Evolutionary conservation across 2,797 vertebrate genomes (phyloP).

Genomic region (Enteromius treurensis): DNA sequence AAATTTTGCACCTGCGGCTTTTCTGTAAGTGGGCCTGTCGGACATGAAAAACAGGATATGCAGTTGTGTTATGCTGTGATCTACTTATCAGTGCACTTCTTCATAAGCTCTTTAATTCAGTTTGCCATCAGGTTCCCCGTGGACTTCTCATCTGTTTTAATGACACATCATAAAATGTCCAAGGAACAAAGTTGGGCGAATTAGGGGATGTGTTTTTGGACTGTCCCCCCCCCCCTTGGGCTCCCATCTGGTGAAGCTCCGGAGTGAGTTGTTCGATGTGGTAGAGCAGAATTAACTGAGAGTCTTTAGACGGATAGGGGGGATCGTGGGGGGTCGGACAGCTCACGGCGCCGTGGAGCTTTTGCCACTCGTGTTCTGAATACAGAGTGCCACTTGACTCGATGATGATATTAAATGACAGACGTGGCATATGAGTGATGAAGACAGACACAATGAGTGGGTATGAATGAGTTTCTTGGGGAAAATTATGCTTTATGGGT

Average conservation of each 20-base stretch:
- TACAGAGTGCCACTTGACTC: constrained; percentile 46
- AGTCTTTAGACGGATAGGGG: constrained; percentile 54
- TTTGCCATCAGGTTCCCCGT: constrained; percentile 50
- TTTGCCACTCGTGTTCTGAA: constrained; percentile 47
- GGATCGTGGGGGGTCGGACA: constrained; percentile 50
- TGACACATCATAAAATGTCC: constrained; percentile 57
- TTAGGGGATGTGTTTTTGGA: constrained; percentile 54
- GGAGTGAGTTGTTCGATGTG: constrained; percentile 32
- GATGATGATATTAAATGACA: constrained; percentile 50
- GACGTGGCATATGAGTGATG: constrained; percentile 42
- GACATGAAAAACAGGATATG: constrained; percentile 44
- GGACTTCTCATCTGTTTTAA: constrained; percentile 62
- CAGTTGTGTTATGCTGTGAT: constrained; percentile 30
- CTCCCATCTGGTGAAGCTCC: constrained; percentile 55
- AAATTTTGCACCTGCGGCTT: constrained; percentile 15
- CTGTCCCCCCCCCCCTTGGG: constrained; percentile 43
- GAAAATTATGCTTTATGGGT: constrained; percentile 6
- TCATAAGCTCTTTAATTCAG: constrained; percentile 56
- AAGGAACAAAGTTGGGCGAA: constrained; percentile 49
- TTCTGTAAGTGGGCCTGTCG: constrained; percentile 36
- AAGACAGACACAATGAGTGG: constrained; percentile 28
- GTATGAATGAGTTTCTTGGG: constrained; percentile 6
- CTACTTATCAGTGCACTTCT: constrained; percentile 39
- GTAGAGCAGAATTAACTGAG: constrained; percentile 50
- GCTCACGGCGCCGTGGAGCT: constrained; percentile 30